Base-by-base conservation (phyloP, 2,888 invertebrate genomes). In the Cyrtodaria siliqua region DNA sequence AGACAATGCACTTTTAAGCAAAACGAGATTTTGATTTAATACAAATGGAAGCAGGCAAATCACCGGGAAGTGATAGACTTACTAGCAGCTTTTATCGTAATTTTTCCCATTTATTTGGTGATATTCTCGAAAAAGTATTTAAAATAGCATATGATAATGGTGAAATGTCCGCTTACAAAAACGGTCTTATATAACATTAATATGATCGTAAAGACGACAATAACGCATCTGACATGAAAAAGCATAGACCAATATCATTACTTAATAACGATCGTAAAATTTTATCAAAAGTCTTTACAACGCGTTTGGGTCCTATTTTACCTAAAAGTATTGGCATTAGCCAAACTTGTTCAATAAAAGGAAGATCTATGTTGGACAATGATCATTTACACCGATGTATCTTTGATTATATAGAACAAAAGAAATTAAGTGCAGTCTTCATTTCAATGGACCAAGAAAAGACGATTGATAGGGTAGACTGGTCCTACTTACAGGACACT, bases 371-470 rank as follows among this genome's bases (percentile, higher is more conserved):
- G 23, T 72, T 79, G 55, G 84, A 84, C 40, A 85, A 83, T 64
- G 59, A 67, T 9, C 79, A 81, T 75, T 47, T 84, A 24, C 50
- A 80, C 3, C 44, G 82, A 24, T 72, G 81, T 62, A 66, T 81
- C 24, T 18, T 69, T 18, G 73, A 81, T 55, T 84, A 77, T 82
- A 52, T 62, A n/a, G 63, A 83, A 20, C 74, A 77, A 50, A 76
- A 83, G 55, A 24, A 83, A n/a, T 27, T 77, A 18, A n/a, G 55
- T 40, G 69, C 75, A 24, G 66, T 68, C 29, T 80, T 84, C 56
- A 77, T 84, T 40, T 57, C 47, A 67, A 42, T 84, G 29, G 85
- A 85, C 55, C 86, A 85, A 62, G 82, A 79, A 50, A 86, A 85
- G 44, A 83, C 83, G 1, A 84, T 85, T 49, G 83, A 85, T 56